Base-by-base conservation (phyloP, 2,113 vertebrate species). In the Zootoca vivipara region DNA sequence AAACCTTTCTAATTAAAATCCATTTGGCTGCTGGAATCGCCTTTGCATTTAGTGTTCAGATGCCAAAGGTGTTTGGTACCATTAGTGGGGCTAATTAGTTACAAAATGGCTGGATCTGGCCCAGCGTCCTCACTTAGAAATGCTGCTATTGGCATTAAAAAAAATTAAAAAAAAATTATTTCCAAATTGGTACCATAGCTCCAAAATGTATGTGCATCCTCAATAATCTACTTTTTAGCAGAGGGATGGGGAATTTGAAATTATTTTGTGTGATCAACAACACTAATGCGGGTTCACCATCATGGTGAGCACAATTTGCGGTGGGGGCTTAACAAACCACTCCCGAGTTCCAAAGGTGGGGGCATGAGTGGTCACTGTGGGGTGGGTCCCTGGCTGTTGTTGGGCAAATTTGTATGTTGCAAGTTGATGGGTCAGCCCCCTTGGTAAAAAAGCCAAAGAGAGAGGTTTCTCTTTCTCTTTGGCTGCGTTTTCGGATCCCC, bases 1-100 rank as follows among this genome's bases (percentile, higher is more conserved):
- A 87, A 65, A 77, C 85, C 56, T 83, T 89, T 79, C n/a, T 91
- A 89, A 94, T 89, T 90, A 87, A 93, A 88, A 78, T 67, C 35
- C 0, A 58, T 90, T 92, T 91, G 1, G 7, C 89, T 93, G 46
- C 33, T 86, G 85, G 5, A 87, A 79, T 10, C 82, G 94, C 89
- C 40, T 89, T 90, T 85, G 16, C 85, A 90, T 75, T 88, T 88
- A 80, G 52, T 6, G 52, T 92, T 93, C 81, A 86, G 85, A 89
- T 93, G 9, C 35, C 81, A 85, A 90, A 91, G 10, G 9, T 69
- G 81, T 80, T 87, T 87, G 1, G 70, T 72, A 42, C 4, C 78
- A 9, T 89, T 88, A 90, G 86, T 35, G 15, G 83, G 52, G 8
- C 3, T 92, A 90, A 91, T 91, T 87, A 89, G 18, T 82, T 90